Conservation (phyloP, 2,113 vertebrate species). For the Jacana jacana region DNA sequence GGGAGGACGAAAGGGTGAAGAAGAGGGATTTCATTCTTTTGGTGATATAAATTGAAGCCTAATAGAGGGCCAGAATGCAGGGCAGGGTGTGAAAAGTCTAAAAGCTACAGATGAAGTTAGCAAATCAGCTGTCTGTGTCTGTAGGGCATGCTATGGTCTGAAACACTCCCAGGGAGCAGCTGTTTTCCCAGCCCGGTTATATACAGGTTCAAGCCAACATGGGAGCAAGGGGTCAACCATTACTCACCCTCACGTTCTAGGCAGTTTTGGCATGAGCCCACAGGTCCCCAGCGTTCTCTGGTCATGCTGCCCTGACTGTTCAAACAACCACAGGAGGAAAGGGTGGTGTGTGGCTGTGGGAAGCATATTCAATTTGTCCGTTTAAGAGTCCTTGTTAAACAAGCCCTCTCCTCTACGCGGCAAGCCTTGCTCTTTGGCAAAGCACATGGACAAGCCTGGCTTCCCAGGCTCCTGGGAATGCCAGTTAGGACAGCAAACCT, state of each 20-base stretch:
- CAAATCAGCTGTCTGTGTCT: background rate
- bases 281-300: background rate
- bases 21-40: background rate
- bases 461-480: background rate
- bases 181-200: background rate
- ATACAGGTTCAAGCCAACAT: background rate
- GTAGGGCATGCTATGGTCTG: background rate
- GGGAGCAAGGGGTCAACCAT: background rate
- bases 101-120: background rate
- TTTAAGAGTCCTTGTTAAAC: background rate
- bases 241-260: background rate
- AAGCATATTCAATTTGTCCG: background rate
- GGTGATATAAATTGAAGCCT: background rate
- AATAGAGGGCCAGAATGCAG: background rate
- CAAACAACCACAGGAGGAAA: background rate
- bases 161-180: background rate
- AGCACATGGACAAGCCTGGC: background rate
- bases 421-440: background rate
- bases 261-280: background rate
- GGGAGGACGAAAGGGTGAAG: background rate
- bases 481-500: background rate
- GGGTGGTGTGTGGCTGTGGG: background rate
- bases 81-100: accelerated
- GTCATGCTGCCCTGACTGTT: background rate
- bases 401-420: background rate